Base-by-base conservation (phyloP, 2,797 vertebrate species). In the Myiothlypis coronata region DNA sequence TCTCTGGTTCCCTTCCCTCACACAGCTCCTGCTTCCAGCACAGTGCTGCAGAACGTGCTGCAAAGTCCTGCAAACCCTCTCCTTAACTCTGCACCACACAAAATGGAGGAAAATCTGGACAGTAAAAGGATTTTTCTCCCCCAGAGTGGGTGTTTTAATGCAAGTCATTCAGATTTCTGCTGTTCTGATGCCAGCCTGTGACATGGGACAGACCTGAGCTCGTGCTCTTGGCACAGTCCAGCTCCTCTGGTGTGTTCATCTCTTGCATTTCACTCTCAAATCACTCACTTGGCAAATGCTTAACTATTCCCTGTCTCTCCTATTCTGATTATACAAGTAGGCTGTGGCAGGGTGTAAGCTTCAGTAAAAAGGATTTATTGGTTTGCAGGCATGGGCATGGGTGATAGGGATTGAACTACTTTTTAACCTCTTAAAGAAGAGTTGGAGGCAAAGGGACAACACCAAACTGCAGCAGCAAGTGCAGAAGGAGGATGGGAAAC, bases 241-340 rank as follows among this genome's bases (percentile, higher is more conserved):
- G 22, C 55, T 63, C 76, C 63, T 71, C 47, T 34, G 49, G 27
- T 41, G 67, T 16, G 3, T 65, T 32, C 60, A 7, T 57, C 56
- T 78, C 88, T 71, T 46, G 57, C 30, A 24, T 88, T 89, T 86
- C 61, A 27, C 49, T 70, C 39, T 87, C 83, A 69, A 67, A 70
- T 90, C 68, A 26, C 75, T 81, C 14, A 0, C 69, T 67, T 94
- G 87, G 75, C 63, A 77, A 43, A 83, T 80, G 49, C 32, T 2
- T 71, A 67, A 57, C 77, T 95, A 10, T 79, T 89, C 37, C 57
- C 74, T 28, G 11, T 64, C 30, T 69, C 63, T 95, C 23, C 34
- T 50, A 49, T 94, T 96, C 92, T 37, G 68, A 30, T 93, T 74
- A 41, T 81, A 85, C 87, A 94, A 93, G 79, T 27, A 65, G 71